Percentiles rank a stretch among this genome's conserved stretches.
Conservation (phyloP, 23 tunicate genomes). For the Clavelina lepadiformis region DNA sequence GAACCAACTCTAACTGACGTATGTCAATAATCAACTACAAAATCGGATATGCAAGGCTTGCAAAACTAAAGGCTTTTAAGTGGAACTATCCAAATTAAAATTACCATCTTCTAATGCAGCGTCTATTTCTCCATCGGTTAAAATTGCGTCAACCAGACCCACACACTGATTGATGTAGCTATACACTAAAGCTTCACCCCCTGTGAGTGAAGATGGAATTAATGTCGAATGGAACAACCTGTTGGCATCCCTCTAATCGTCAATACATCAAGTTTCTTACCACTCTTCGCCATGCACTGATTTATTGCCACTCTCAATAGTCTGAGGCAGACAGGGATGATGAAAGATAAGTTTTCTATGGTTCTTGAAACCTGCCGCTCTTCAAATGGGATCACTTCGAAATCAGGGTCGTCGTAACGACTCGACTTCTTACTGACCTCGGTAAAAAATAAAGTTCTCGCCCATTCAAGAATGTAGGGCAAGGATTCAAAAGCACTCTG, state of each 20-base stretch:
- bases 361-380: constrained; percentile 26
- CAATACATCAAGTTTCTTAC: no score
- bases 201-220: not conserved
- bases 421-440: constrained; percentile 45
- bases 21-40: no score
- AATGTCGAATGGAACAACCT: no score
- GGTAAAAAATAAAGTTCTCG: constrained; percentile 42
- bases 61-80: no score
- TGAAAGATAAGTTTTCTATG: constrained; percentile 26
- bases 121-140: constrained; percentile 65
- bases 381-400: not conserved
- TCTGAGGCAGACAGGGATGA: constrained; percentile 29
- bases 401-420: constrained; percentile 9
- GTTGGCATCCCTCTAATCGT: no score
- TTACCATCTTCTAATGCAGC: constrained; percentile 61
- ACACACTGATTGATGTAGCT: constrained; percentile 18
- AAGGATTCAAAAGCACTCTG: constrained; percentile 51
- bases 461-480: constrained; percentile 58
- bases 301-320: constrained; percentile 32
- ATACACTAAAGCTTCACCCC: not conserved
- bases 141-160: constrained; percentile 19
- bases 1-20: no score
- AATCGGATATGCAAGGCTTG: no score
- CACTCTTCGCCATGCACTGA: not conserved
- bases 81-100: not conserved